phyloP scores from a whole-genome alignment of 2,888 invertebrate species.

The Orthosia gracilis region DNA sequence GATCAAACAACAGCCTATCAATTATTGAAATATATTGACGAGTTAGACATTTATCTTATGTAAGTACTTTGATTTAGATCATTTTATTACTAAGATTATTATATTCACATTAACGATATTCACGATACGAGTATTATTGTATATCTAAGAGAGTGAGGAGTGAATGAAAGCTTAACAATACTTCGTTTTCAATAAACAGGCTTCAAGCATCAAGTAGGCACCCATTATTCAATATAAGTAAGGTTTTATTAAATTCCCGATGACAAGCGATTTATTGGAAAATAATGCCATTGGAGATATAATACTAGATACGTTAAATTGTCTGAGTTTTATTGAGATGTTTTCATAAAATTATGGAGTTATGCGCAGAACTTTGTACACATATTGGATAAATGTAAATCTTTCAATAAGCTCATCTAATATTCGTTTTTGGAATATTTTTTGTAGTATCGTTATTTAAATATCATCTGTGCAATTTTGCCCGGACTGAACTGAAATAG shows the following conservation, averaged over 20 bases:
- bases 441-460: not conserved
- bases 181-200: conserved; percentile 68
- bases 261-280: conserved; percentile 71
- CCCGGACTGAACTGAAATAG: not conserved
- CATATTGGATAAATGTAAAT: conserved; percentile 21
- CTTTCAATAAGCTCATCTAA: conserved; percentile 20
- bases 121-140: not conserved
- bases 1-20: too few species aligned
- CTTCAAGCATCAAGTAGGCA: conserved; percentile 67
- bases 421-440: conserved; percentile 2
- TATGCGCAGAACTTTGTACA: conserved; percentile 13
- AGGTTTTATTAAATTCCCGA: conserved; percentile 73
- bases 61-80: not conserved
- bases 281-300: conserved; percentile 62
- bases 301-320: conserved; percentile 51
- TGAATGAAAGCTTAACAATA: conserved; percentile 18
- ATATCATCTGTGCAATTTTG: not conserved
- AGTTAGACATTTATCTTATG: not conserved
- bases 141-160: not conserved
- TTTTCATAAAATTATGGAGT: conserved; percentile 38
- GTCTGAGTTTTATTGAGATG: conserved; percentile 49
- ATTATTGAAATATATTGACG: not conserved
- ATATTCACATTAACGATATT: too few species aligned
- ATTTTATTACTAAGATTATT: not conserved
- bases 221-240: conserved; percentile 73